Percentiles rank a stretch among this genome's conserved stretches.
phyloP scores from a whole-genome alignment of 2,888 invertebrate genomes.

The Luperina testacea region DNA sequence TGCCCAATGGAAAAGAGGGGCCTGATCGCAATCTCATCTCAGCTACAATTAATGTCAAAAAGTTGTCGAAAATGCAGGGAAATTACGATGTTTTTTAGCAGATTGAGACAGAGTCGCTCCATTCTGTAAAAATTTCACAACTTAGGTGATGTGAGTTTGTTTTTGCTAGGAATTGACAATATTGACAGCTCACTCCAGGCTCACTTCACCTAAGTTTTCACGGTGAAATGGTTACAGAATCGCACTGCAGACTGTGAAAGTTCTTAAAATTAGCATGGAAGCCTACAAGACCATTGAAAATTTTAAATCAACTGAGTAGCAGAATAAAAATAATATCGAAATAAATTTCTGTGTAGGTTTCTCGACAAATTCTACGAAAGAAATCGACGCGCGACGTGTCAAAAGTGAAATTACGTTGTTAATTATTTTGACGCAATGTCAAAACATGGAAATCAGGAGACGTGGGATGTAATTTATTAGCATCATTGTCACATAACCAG shows the following conservation, averaged over 20 bases:
- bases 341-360: constrained; percentile 20
- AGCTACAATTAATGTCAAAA: not conserved
- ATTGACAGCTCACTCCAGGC: too few species aligned
- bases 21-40: not conserved
- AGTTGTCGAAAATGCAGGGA: not conserved
- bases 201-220: too few species aligned
- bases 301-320: not conserved
- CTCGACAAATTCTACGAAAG: constrained; percentile 30
- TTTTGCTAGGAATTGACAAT: too few species aligned
- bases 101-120: not conserved
- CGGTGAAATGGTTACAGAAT: too few species aligned
- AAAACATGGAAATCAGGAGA: constrained; percentile 57
- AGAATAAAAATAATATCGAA: constrained; percentile 26
- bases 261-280: not conserved
- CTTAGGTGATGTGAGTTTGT: too few species aligned
- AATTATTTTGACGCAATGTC: constrained; percentile 60
- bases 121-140: too few species aligned
- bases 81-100: not conserved
- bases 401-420: constrained; percentile 53
- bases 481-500: constrained; percentile 13
- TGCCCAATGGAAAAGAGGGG: too few species aligned
- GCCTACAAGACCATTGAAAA: too few species aligned
- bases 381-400: constrained; percentile 32
- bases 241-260: not conserved
- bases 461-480: constrained; percentile 23